Evolutionary conservation across 2,888 invertebrate genomes (phyloP).

Genomic region (Heteromyza rotundicornis): DNA sequence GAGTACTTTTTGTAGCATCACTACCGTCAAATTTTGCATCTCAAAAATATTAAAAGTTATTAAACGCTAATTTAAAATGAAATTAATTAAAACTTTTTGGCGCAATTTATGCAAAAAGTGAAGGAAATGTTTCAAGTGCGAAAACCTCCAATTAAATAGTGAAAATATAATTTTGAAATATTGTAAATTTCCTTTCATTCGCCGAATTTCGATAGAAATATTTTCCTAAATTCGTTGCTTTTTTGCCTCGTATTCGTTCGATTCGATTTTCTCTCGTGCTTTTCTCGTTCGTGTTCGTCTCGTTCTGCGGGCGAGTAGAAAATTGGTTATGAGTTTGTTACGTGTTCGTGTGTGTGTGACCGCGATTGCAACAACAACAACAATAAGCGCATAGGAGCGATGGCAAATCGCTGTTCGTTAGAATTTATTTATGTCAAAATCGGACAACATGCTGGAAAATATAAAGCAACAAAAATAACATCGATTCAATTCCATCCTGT

Average conservation of each 20-base stretch:
- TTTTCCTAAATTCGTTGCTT: slow-evolving; percentile 18
- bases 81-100: slow-evolving; percentile 31
- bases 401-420: slow-evolving; percentile 20
- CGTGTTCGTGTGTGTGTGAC: slow-evolving; percentile 3
- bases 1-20: too few relatives aligned
- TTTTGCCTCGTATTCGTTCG: slow-evolving; percentile 28
- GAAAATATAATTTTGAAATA: slow-evolving; percentile 18
- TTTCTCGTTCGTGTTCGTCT: slow-evolving; percentile 23
- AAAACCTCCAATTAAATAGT: slow-evolving; percentile 19
- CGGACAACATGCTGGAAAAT: not conserved
- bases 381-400: slow-evolving; percentile 17
- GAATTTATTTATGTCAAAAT: slow-evolving; percentile 17
- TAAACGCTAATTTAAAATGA: slow-evolving; percentile 29
- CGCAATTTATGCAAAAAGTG: slow-evolving; percentile 29
- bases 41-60: slow-evolving; percentile 33
- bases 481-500: not conserved
- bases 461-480: slow-evolving; percentile 7
- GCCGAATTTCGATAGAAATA: slow-evolving; percentile 32
- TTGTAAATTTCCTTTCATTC: slow-evolving; percentile 13
- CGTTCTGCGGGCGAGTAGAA: slow-evolving; percentile 6
- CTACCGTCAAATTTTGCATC: slow-evolving; percentile 32
- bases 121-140: slow-evolving; percentile 23
- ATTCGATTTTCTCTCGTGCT: slow-evolving; percentile 28
- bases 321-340: slow-evolving; percentile 7
- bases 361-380: slow-evolving; percentile 13